Percentiles rank a stretch among this genome's conserved stretches.
Evolutionary conservation across 2,888 invertebrate species (phyloP).

Genomic region (Scotopteryx bipunctaria): DNA sequence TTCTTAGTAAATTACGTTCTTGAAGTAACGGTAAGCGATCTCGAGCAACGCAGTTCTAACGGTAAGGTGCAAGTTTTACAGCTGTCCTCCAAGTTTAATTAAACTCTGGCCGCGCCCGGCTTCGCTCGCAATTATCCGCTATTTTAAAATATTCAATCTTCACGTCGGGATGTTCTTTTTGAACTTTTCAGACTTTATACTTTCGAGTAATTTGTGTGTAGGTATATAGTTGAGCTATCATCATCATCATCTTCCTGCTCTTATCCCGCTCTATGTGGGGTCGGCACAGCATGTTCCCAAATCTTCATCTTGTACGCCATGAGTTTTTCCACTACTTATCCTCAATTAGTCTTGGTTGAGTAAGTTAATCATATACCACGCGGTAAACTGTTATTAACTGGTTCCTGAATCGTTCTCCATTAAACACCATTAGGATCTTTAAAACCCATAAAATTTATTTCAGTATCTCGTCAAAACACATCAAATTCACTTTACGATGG

Average conservation of each 20-base stretch:
- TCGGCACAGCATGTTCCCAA: too few relatives aligned
- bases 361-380: too few relatives aligned
- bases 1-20: neutral
- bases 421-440: neutral
- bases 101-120: constrained; percentile 29
- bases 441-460: neutral
- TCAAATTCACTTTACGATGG: constrained; percentile 8
- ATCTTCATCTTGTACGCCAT: too few relatives aligned
- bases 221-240: too few relatives aligned
- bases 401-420: neutral
- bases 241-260: too few relatives aligned
- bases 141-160: constrained; percentile 38
- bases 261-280: too few relatives aligned
- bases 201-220: too few relatives aligned
- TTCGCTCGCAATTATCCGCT: constrained; percentile 37
- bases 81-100: constrained; percentile 40
- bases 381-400: neutral
- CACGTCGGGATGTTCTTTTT: constrained; percentile 19
- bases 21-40: neutral
- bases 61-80: constrained; percentile 34
- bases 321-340: too few relatives aligned
- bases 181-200: neutral
- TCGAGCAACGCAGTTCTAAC: neutral
- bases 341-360: too few relatives aligned
- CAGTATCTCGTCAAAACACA: neutral